phyloP scores from a whole-genome alignment of 2,797 vertebrate genomes.

The Anolis apletophallus region DNA sequence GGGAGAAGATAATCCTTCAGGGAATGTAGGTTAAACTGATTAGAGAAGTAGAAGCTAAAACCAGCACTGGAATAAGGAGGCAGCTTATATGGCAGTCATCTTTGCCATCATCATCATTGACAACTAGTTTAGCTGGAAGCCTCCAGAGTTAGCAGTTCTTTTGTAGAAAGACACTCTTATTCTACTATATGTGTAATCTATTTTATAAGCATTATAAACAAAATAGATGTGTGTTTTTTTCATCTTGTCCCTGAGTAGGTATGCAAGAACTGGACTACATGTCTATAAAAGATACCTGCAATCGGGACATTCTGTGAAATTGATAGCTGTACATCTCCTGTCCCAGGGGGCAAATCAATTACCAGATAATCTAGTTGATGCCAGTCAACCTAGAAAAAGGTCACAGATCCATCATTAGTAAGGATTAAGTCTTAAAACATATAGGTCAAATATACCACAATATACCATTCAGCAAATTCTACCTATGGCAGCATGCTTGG shows the following conservation, averaged over 20 bases:
- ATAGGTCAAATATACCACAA: neutral
- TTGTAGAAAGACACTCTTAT: too few species aligned
- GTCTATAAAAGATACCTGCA: slow-evolving; percentile 80
- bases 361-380: slow-evolving; percentile 92
- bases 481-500: neutral
- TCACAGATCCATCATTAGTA: slow-evolving; percentile 18
- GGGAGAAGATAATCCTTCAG: neutral
- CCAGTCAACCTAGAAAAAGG: slow-evolving; percentile 90
- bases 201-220: too few species aligned
- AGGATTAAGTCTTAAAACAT: neutral
- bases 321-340: slow-evolving; percentile 95
- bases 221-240: too few species aligned
- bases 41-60: too few species aligned
- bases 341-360: slow-evolving; percentile 97
- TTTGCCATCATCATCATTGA: too few species aligned
- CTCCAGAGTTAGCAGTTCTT: too few species aligned
- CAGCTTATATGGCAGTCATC: too few species aligned
- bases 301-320: slow-evolving; percentile 93
- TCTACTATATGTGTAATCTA: too few species aligned
- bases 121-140: too few species aligned
- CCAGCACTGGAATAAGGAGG: too few species aligned
- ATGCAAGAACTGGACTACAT: too few species aligned
- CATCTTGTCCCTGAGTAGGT: neutral
- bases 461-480: neutral
- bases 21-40: neutral